A percentile compares a stretch with the other conserved stretches of the same genome.
Evolutionary conservation across 1,140 invertebrate genomes (phyloP).

Genomic region (Euborellia annulipes): DNA sequence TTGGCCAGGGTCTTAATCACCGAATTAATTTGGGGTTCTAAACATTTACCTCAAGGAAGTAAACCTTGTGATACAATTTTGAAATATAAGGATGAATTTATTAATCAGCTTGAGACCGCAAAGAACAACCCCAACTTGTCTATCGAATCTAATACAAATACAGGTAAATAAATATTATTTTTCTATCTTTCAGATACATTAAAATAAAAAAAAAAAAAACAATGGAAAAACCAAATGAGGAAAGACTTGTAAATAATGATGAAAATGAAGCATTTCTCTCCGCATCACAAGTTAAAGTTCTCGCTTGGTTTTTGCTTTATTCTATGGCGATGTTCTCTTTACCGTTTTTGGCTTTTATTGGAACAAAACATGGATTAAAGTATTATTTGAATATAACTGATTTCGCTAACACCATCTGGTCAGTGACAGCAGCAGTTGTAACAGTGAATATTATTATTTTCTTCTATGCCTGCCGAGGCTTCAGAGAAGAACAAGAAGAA

Average conservation of each 20-base stretch:
- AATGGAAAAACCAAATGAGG: constrained; percentile 1
- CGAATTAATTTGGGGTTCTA: constrained; percentile 65
- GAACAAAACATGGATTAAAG: constrained; percentile 39
- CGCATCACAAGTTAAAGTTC: constrained; percentile 21
- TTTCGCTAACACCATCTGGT: constrained; percentile 49
- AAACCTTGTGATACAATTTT: constrained; percentile 52
- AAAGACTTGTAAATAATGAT: not conserved
- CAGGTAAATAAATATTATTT: constrained; percentile 2
- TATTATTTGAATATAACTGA: constrained; percentile 40
- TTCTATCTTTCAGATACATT: constrained; percentile 5
- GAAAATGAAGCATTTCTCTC: not conserved
- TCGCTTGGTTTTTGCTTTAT: constrained; percentile 52
- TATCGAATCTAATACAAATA: not conserved
- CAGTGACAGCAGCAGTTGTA: constrained; percentile 55
- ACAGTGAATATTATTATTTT: constrained; percentile 62
- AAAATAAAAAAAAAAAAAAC: not conserved
- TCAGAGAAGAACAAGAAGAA: not conserved
- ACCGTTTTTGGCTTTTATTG: constrained; percentile 59
- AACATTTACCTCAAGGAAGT: constrained; percentile 41
- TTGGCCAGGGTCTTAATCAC: constrained; percentile 59
- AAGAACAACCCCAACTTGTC: not conserved
- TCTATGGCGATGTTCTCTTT: constrained; percentile 69
- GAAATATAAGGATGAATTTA: constrained; percentile 40
- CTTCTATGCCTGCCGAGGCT: constrained; percentile 53
- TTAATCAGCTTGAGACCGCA: constrained; percentile 21